These are phyloP conservation scores for Hemiscyllium ocellatum DNA, from an alignment of 2,113 vertebrate genomes.

Conservation along the genomic window DNA sequence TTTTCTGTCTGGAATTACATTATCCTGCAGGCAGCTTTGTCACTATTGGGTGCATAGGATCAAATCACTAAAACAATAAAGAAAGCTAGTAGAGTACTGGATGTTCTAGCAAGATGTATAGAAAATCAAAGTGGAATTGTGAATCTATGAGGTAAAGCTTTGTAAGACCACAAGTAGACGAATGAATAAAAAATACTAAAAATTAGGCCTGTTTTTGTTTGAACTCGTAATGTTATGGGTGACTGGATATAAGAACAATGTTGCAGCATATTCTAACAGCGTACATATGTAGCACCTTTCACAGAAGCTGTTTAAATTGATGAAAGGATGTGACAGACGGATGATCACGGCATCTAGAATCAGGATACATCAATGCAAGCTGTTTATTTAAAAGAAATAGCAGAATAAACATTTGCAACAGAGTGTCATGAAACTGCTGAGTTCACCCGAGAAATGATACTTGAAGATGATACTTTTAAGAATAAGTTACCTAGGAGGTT, in stretches of 20 bases:
- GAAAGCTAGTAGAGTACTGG: background rate
- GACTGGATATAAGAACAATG: background rate
- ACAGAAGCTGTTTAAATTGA: background rate
- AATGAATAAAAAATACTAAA: background rate
- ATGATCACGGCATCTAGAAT: background rate
- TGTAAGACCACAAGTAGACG: background rate
- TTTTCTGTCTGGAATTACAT: background rate
- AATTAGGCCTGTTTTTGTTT: background rate
- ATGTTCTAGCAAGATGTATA: background rate
- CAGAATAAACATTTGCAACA: background rate
- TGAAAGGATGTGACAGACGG: background rate
- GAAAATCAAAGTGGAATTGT: background rate
- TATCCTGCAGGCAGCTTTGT: background rate
- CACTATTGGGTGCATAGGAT: background rate
- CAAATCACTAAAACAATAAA: background rate
- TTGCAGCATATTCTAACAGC: background rate
- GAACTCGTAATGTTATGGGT: background rate
- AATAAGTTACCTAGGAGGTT: background rate
- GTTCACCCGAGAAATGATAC: background rate
- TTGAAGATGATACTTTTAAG: background rate
- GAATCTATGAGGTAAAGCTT: background rate
- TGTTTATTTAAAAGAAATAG: background rate
- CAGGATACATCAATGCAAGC: background rate
- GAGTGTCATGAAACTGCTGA: background rate
- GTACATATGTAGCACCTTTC: background rate